A percentile compares a stretch with the other conserved stretches of the same genome.
These are phyloP conservation scores for Sebastiscus tertius DNA, from an alignment of 2,797 vertebrate species.

Conservation along the genomic window DNA sequence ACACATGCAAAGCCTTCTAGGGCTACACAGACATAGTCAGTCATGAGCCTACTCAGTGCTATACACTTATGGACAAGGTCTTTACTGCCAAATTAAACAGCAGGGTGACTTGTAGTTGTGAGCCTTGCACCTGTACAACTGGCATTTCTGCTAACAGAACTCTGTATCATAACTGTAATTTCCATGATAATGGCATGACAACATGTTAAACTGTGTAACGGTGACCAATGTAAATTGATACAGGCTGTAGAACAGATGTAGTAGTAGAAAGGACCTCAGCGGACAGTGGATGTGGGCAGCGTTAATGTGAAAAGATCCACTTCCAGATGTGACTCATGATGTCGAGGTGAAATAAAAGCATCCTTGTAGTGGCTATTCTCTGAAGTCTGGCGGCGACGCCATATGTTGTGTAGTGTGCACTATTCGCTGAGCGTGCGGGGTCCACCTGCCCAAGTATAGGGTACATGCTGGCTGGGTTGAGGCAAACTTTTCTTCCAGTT, in stretches of 20 bases:
- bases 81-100: conserved; percentile 4
- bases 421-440: background rate
- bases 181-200: conserved; percentile 25
- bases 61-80: background rate
- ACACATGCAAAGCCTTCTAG: background rate
- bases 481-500: background rate
- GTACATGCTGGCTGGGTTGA: background rate
- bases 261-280: conserved; percentile 22
- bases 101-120: background rate
- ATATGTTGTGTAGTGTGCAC: background rate
- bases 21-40: background rate
- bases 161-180: conserved; percentile 12
- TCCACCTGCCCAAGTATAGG: conserved; percentile 1
- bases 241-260: conserved; percentile 53
- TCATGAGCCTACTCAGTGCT: background rate
- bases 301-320: conserved; percentile 47
- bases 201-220: conserved; percentile 21
- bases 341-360: conserved; percentile 26
- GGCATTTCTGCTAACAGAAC: conserved; percentile 2
- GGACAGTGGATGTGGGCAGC: conserved; percentile 28
- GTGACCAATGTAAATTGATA: conserved; percentile 38
- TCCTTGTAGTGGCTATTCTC: conserved; percentile 14
- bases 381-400: conserved; percentile 17
- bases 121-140: conserved; percentile 9
- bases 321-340: conserved; percentile 56